Conservation (phyloP, 2,797 vertebrate species). For the Dendrocincla fuliginosa region DNA sequence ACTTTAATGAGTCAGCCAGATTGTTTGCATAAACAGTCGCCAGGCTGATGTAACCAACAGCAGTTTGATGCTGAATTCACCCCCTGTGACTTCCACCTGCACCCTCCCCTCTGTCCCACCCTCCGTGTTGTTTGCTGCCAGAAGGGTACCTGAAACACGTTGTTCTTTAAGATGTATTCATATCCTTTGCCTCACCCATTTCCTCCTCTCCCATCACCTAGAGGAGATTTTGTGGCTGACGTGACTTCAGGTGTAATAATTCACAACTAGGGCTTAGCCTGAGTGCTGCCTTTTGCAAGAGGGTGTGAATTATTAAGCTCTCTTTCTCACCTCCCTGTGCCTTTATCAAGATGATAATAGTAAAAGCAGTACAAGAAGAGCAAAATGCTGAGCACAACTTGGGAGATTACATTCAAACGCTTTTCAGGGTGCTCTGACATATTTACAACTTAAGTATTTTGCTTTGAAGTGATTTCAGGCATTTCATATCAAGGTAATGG, state of each 20-base stretch:
- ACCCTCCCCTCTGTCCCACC: background rate
- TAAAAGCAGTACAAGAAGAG: background rate
- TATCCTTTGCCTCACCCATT: background rate
- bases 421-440: background rate
- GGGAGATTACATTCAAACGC: background rate
- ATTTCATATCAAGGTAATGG: background rate
- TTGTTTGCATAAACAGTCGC: slow-evolving; percentile 32
- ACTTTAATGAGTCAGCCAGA: slow-evolving; percentile 29
- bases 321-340: background rate
- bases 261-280: background rate
- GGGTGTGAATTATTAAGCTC: background rate
- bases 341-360: background rate
- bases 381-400: background rate
- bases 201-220: background rate
- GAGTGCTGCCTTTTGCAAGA: background rate
- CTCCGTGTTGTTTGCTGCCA: background rate
- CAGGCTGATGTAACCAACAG: slow-evolving; percentile 3
- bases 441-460: slow-evolving; percentile 29
- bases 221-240: background rate
- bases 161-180: accelerated
- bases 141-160: background rate
- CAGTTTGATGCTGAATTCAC: background rate
- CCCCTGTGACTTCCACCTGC: background rate
- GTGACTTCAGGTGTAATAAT: background rate
- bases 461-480: slow-evolving; percentile 6